Evolutionary conservation across 2,797 vertebrate genomes (phyloP), one percentile per base, ranked within the genome.

Genomic region (Heteromormyrus szaboi): DNA sequence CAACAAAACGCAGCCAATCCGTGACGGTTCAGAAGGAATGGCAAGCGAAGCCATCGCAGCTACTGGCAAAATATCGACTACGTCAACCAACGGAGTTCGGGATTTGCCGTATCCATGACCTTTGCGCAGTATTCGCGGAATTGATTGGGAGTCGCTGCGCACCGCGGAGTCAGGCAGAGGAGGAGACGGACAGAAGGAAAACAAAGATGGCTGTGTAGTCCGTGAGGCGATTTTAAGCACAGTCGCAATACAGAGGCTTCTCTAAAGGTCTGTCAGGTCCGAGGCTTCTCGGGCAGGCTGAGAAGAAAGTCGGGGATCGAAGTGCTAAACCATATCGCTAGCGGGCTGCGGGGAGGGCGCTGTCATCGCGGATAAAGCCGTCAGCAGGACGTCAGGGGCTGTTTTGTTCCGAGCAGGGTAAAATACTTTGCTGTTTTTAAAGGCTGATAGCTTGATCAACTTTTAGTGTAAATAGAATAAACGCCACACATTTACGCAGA

Each of bases 151-250:
- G 92, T 93, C 89, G 93, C 91, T 88, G 83, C 89, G 90, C 91
- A 90, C 92, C 92, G 93, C 91, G 91, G 93, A 94, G 93, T 93
- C 92, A 90, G 91, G 90, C 91, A 83, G 85, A 83, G 86, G 90
- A 89, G 62, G 92, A 93, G 91, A 94, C 93, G 93, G 92, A 94
- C 89, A 94, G 88, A 92, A 94, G 93, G 93, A 94, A 96, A 96
- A 96, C 96, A 97, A 96, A 97, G 95, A 97, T 97, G 96, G 96
- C 96, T 95, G 96, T 94, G 94, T 95, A 95, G 94, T 94, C 92
- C 94, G 90, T 94, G 92, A 93, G 92, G 93, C 93, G 93, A 94
- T 93, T 92, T 91, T 92, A 92, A 89, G 91, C 88, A 91, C 90
- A 91, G 90, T 90, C 86, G 91, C 92, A 93, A 93, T 89, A 92